Base-by-base conservation (phyloP, 1,140 invertebrate species). In the Drusus annulatus region DNA sequence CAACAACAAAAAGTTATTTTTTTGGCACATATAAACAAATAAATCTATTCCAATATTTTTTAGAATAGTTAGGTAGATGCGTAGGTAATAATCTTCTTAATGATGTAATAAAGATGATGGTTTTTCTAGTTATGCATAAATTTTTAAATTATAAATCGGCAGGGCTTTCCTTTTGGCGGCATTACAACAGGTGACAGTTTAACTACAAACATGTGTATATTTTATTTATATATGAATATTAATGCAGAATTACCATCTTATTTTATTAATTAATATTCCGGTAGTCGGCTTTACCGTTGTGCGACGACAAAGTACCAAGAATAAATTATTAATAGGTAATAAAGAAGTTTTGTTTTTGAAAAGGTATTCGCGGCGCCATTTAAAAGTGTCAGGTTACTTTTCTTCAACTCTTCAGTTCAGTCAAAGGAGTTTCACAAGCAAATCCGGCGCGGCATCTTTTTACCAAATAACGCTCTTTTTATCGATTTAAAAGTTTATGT, bases 261-360 rank as follows among this genome's bases (percentile, higher is more conserved):
- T 60, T 60, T 28, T 71, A 71, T 25, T 71, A 71, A 71, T 71
- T 71, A 50, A 51, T 71, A 71, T 19, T 71, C 23, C 68, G 23
- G 68, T 71, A 71, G 68, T 71, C 68, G 23, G 17, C 17, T 17
- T 36, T 50, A 50, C 36, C 68, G 68, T 71, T 71, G 3, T 50
- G 31, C 36, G 36, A 10, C 10, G 8, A 25, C 31, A 21, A 51
- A 31, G 23, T 8, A 8, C n/a, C 16, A n/a, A 45, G 17, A 50
- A 71, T 71, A 71, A 50, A 21, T 71, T 23, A 71, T 50, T 50
- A 71, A 71, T 71, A 17, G 17, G 16, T 8, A 60, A 15, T 21
- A 60, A 60, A 60, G 17, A 60, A 17, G 36, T 13, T 45, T 45
- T 45, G 36, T 45, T 45, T 71, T 71, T 21, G 23, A 51, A 50